These are phyloP conservation scores for Acleris cristana DNA, from an alignment of 2,888 invertebrate genomes.

Conservation along the genomic window DNA sequence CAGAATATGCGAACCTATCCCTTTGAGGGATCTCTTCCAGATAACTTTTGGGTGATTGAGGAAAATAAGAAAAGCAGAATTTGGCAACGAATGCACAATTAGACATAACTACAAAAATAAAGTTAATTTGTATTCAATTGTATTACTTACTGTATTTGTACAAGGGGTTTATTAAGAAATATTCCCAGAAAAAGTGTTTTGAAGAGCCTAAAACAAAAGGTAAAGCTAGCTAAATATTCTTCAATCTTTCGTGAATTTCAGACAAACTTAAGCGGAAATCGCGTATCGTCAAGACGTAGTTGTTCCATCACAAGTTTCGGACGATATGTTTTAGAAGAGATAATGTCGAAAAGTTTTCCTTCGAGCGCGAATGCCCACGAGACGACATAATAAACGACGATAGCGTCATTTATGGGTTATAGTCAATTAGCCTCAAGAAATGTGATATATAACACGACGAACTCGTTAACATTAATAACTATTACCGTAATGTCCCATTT, in stretches of 20 bases:
- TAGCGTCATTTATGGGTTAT: slow-evolving; percentile 17
- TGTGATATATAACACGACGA: slow-evolving; percentile 2
- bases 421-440: slow-evolving; percentile 27
- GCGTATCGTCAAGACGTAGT: slow-evolving; percentile 16
- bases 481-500: background rate
- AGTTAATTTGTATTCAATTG: too few species aligned
- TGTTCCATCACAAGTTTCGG: slow-evolving; percentile 25
- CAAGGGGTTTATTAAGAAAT: too few species aligned
- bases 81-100: too few species aligned
- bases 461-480: slow-evolving; percentile 8
- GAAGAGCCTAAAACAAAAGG: too few species aligned
- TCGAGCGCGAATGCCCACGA: slow-evolving; percentile 3
- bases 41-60: too few species aligned
- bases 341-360: slow-evolving; percentile 21
- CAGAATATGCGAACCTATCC: too few species aligned
- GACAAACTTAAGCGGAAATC: slow-evolving; percentile 3
- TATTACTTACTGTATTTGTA: too few species aligned
- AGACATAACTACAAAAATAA: too few species aligned
- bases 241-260: background rate
- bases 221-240: too few species aligned
- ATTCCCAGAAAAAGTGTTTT: too few species aligned
- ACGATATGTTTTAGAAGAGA: slow-evolving; percentile 15
- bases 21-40: too few species aligned
- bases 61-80: too few species aligned
- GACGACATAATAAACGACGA: slow-evolving; percentile 17